Base-by-base conservation (phyloP, 2,888 invertebrate genomes). In the Drosophila greeni region DNA sequence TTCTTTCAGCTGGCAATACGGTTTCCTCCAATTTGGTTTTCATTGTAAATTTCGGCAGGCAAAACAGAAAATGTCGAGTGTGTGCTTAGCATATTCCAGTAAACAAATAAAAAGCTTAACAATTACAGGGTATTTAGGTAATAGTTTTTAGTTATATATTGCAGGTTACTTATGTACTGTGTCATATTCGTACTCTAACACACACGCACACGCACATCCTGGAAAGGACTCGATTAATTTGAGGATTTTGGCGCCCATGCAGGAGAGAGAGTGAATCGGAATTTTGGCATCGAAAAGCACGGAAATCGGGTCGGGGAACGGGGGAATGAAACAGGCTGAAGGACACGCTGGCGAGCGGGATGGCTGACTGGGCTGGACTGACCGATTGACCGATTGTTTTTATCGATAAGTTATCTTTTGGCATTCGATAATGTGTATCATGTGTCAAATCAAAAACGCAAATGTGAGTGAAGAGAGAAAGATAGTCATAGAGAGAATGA, bases 331-430 rank as follows among this genome's bases (percentile, higher is more conserved):
- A 20, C 8, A 29, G 51, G 57, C 45, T 53, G 49, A 43, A 37
- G 51, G 65, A 20, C 43, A 49, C 64, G 43, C 43, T 52, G 57
- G 49, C 57, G 66, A 62, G 64, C 86, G 86, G 87, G 86, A 83
- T 86, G 87, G 87, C 87, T 87, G 87, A 86, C 70, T 73, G 67
- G 53, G 57, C 60, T 66, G 58, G 53, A 66, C 56, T 51, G 52
- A 54, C 37, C 61, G 59, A 66, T 36, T 52, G 64, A 56, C 37
- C 33, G 47, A 42, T 48, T 66, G n/a, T 20, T 66, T 45, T 60
- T 6, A 39, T 33, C 40, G 37, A 45, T 52, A 52, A 51, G 39
- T 29, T 12, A 3, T 26, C 54, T 66, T 57, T 62, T 37, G 29
- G 40, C 61, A 64, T 62, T 62, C 64, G 60, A 64, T 51, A 37